Evolutionary conservation across 2,797 vertebrate species (phyloP).

Genomic region (Australoheros facetus): DNA sequence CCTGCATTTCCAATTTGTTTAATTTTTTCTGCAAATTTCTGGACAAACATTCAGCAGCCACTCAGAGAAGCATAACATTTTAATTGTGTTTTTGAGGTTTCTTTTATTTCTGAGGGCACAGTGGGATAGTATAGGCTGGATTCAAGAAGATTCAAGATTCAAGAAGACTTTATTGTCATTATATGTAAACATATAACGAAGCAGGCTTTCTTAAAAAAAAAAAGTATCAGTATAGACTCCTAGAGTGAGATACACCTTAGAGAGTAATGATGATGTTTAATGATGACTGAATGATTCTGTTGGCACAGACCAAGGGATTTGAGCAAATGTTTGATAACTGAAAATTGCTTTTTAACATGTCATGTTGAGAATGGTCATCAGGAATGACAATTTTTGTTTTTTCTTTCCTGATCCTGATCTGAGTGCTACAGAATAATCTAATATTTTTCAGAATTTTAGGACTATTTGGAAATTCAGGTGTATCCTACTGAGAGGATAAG

Average conservation of each 20-base stretch:
- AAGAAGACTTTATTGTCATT: too few relatives aligned
- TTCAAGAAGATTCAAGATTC: too few relatives aligned
- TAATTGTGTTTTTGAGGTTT: not conserved
- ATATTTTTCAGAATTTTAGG: not conserved
- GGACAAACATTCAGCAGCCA: not conserved
- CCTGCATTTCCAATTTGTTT: not conserved
- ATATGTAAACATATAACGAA: too few relatives aligned
- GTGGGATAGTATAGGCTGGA: not conserved
- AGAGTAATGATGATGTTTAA: not conserved
- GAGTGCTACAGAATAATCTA: not conserved
- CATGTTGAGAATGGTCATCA: not conserved
- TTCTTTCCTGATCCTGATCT: not conserved
- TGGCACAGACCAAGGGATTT: conserved; percentile 7
- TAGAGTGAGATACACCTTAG: not conserved
- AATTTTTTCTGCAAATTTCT: conserved; percentile 1
- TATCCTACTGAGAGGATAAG: not conserved
- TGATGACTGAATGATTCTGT: conserved; percentile 6
- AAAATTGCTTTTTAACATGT: conserved; percentile 36
- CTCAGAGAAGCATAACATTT: not conserved
- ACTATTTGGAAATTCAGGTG: not conserved
- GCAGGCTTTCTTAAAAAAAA: not conserved
- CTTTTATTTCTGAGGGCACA: not conserved
- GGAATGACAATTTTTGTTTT: not conserved
- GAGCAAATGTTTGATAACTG: not conserved
- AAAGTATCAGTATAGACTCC: not conserved